Conservation (phyloP, 2,797 vertebrate genomes). For the Sebastes miniatus region DNA sequence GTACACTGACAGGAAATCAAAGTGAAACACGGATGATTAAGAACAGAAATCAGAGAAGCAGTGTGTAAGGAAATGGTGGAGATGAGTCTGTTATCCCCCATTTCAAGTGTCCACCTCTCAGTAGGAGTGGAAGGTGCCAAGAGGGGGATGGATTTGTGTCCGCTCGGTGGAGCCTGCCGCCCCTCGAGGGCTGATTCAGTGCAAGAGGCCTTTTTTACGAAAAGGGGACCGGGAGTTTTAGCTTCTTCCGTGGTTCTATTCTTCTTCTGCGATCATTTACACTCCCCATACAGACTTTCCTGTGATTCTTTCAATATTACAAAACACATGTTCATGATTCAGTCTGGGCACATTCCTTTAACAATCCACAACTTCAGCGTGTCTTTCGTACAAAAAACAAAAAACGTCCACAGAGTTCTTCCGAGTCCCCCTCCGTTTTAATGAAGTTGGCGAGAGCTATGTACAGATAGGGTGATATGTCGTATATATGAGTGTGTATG, state of each 20-base stretch:
- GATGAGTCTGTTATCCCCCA: slow-evolving; percentile 47
- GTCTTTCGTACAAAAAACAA: slow-evolving; percentile 24
- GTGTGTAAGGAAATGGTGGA: slow-evolving; percentile 38
- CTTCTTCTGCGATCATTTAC: slow-evolving; percentile 30
- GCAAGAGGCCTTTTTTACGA: slow-evolving; percentile 63
- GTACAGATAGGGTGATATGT: slow-evolving; percentile 70
- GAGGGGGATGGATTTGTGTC: slow-evolving; percentile 40
- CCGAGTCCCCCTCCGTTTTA: slow-evolving; percentile 31
- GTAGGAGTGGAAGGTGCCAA: slow-evolving; percentile 18
- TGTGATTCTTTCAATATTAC: slow-evolving; percentile 40
- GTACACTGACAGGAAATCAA: slow-evolving; percentile 17
- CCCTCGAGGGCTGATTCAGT: slow-evolving; percentile 63
- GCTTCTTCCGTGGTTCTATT: slow-evolving; percentile 58
- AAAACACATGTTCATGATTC: slow-evolving; percentile 51
- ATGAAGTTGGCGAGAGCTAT: slow-evolving; percentile 62
- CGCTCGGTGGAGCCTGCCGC: slow-evolving; percentile 29
- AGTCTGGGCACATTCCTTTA: slow-evolving; percentile 46
- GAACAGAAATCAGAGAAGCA: slow-evolving; percentile 26
- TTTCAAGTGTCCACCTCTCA: slow-evolving; percentile 34
- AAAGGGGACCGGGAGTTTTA: slow-evolving; percentile 45
- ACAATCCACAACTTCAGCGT: slow-evolving; percentile 37
- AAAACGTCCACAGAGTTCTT: slow-evolving; percentile 34
- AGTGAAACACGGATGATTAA: slow-evolving; percentile 14
- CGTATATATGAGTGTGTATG: not conserved
- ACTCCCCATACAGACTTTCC: slow-evolving; percentile 44